Evolutionary conservation across 2,888 invertebrate genomes (phyloP), one percentile per base, ranked within the genome.

Genomic region (Thymelicus lineola): DNA sequence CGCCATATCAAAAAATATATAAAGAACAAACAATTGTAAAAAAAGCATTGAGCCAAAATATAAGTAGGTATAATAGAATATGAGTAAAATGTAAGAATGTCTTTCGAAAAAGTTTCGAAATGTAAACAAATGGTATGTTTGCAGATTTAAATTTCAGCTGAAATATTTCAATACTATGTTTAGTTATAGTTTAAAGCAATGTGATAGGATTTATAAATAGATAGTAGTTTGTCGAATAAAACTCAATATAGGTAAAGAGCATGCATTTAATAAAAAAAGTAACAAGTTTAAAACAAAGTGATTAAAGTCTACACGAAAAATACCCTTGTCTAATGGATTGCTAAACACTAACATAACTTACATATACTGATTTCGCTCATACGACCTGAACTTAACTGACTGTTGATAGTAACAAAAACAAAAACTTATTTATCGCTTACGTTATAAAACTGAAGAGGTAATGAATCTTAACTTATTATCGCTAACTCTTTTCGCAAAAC

Each of bases 311-410:
- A 20, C 20, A 20, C 15, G 12, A 53, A 42, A 59, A 15, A 9
- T 61, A 61, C n/a, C 45, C 46, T n/a, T 61, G 20, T 61, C 42
- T 17, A 45, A 28, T 46, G 50, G 48, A 62, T 14, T 1, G 35
- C 15, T 50, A 46, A 58, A 66, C 66, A 66, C 66, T 57, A n/a
- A 57, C 35, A 57, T 57, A 66, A 73, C 66, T 74, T 72, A 77
- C 75, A 77, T 79, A 71, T 73, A 81, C 75, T 77, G 79, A 76
- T 79, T 82, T 78, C 77, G 78, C 80, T 74, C 78, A 73, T 77
- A 76, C 75, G 76, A 77, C 75, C 79, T 76, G 77, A 79, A 80
- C 80, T 75, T 80, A 80, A 81, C 84, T 82, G 82, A 84, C 83
- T 81, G 78, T 76, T 76, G 66, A 66, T 76, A 81, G 28, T 62